phyloP scores from a whole-genome alignment of 2,113 vertebrate genomes.

The Chlamydotis undulata region DNA sequence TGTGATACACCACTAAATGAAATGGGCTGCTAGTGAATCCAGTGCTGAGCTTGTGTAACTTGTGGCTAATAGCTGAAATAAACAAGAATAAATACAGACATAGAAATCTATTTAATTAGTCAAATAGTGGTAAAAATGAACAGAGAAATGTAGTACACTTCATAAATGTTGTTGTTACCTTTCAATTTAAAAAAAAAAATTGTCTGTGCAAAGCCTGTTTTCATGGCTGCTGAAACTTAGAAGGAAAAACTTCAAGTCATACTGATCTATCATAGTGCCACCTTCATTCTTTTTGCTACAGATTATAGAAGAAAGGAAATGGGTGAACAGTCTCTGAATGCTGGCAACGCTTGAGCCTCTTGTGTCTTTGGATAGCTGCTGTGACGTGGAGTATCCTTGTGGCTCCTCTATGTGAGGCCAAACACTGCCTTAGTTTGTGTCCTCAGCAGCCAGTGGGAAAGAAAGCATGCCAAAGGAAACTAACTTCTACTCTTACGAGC shows the following conservation, averaged over 20 bases:
- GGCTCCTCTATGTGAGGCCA: not conserved
- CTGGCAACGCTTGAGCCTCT: not conserved
- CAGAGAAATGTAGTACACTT: not conserved
- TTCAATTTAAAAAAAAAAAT: not conserved
- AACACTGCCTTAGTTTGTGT: not conserved
- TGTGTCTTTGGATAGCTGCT: not conserved
- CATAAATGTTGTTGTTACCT: not conserved
- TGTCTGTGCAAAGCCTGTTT: not conserved
- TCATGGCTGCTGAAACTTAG: not conserved
- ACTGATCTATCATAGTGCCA: not conserved
- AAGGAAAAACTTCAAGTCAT: not conserved
- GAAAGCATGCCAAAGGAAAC: not conserved
- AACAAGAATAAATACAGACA: not conserved
- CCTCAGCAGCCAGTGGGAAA: not conserved
- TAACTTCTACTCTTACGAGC: not conserved
- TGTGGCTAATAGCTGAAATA: not conserved
- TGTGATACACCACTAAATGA: not conserved
- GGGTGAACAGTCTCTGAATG: rapidly evolving
- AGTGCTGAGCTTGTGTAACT: not conserved
- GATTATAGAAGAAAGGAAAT: not conserved
- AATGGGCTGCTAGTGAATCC: not conserved
- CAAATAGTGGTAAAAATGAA: not conserved
- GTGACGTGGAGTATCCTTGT: not conserved
- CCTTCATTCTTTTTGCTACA: not conserved
- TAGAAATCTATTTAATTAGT: not conserved